Percentiles rank a stretch among this genome's conserved stretches.
Evolutionary conservation across 2,888 invertebrate genomes (phyloP).

Genomic region (Elegia similella): DNA sequence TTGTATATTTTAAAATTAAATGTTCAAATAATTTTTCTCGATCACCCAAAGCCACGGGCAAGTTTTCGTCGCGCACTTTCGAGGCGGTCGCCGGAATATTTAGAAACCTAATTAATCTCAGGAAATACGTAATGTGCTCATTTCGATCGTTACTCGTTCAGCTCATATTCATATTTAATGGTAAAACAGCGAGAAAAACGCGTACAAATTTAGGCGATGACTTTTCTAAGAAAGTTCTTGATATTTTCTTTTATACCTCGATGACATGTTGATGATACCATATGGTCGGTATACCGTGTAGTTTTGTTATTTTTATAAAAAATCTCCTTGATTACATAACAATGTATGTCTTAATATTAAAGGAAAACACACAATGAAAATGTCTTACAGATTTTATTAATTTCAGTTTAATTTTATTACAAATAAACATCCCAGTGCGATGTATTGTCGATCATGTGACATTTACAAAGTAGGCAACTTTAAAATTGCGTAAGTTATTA

Average conservation of each 20-base stretch:
- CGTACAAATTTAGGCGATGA: neutral
- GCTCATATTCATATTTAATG: neutral
- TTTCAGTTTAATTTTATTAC: neutral
- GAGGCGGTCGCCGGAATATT: slow-evolving; percentile 39
- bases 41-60: slow-evolving; percentile 24
- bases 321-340: neutral
- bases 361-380: too few species aligned
- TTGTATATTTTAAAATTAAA: neutral
- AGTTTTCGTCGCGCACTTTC: slow-evolving; percentile 38
- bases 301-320: too few species aligned
- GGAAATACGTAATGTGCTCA: slow-evolving; percentile 32
- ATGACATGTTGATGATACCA: too few species aligned
- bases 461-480: slow-evolving; percentile 14
- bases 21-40: slow-evolving; percentile 1
- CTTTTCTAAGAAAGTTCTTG: neutral
- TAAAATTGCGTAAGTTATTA: slow-evolving; percentile 10
- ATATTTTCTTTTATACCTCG: neutral
- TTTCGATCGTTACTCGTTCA: slow-evolving; percentile 17
- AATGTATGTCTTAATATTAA: too few species aligned
- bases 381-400: neutral
- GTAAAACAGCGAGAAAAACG: neutral
- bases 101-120: slow-evolving; percentile 49
- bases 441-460: slow-evolving; percentile 1
- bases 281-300: too few species aligned
- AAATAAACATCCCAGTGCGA: neutral